Base-by-base conservation (phyloP, 1,140 invertebrate species). In the Anastrepha obliqua region DNA sequence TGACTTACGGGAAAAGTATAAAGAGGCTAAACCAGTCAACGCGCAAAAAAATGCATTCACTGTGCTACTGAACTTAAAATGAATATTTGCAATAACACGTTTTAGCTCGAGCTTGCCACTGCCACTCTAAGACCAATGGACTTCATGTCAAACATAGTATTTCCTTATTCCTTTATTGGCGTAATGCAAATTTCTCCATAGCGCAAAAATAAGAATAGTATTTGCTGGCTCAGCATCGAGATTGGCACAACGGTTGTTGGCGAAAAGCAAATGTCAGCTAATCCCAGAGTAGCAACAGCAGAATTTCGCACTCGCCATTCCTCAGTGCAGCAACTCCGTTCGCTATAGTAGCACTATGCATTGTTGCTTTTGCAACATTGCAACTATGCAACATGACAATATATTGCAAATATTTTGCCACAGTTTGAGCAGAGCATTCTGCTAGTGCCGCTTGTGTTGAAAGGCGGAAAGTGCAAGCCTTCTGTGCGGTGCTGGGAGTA, bases 381-480 rank as follows among this genome's bases (percentile, higher is more conserved):
- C 70, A 55, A 81, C 74, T 20, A 55, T 81, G 74, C 44, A 81
- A 81, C 47, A 81, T 81, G 74, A 81, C 74, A 81, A 81, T 81
- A 81, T 47, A 81, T 81, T 81, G 74, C 44, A 81, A 81, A 81
- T 81, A 81, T 81, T 81, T 81, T 81, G 74, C 74, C 42, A 81
- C n/a, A 81, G 17, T 20, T 81, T 81, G 74, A 29, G n/a, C 2
- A 15, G 15, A 55, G 47, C 51, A 47, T 81, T 47, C 74, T 81
- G 20, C 8, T 62, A n/a, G 13, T 17, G 60, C 8, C 9, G 60
- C 60, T 20, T 6, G n/a, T 44, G 47, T 20, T 7, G 47, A 29
- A 81, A 47, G 15, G 74, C 13, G 13, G 29, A 29, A 29, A 1
- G 4, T 29, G 64, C 64, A 20, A 8, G 29, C 29, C 5, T 0